These are phyloP conservation scores for Chaitophorus viminalis DNA, from an alignment of 2,888 invertebrate species.

Conservation along the genomic window DNA sequence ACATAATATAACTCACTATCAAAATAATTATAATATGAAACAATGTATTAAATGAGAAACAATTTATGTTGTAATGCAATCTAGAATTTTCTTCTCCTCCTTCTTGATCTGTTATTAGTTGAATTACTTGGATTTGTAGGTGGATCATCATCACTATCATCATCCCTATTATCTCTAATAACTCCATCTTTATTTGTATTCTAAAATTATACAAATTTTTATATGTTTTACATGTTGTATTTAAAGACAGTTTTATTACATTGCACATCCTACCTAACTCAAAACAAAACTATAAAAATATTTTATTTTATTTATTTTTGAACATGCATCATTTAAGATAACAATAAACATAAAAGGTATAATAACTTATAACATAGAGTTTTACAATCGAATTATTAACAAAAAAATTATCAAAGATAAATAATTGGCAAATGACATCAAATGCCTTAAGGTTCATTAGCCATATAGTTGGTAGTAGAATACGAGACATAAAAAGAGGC, in stretches of 20 bases:
- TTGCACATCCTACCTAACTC: too few species aligned
- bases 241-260: background rate
- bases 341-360: too few species aligned
- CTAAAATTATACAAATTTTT: constrained; percentile 24
- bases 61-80: background rate
- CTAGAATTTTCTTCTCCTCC: constrained; percentile 47
- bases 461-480: too few species aligned
- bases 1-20: constrained; percentile 30
- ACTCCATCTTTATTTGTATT: constrained; percentile 29
- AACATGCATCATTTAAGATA: too few species aligned
- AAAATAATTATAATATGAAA: constrained; percentile 28
- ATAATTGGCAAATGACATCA: too few species aligned
- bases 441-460: too few species aligned
- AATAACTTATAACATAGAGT: too few species aligned
- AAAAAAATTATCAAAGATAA: too few species aligned
- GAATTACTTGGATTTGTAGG: constrained; percentile 14
- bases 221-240: background rate
- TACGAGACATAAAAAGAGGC: too few species aligned
- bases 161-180: constrained; percentile 32
- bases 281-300: too few species aligned
- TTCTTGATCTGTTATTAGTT: constrained; percentile 39
- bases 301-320: too few species aligned
- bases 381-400: too few species aligned
- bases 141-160: constrained; percentile 52
- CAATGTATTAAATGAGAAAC: constrained; percentile 23